Percentiles rank a stretch among this genome's conserved stretches.
Evolutionary conservation across 1,140 invertebrate species (phyloP).

Genomic region (Steinernema feltiae): DNA sequence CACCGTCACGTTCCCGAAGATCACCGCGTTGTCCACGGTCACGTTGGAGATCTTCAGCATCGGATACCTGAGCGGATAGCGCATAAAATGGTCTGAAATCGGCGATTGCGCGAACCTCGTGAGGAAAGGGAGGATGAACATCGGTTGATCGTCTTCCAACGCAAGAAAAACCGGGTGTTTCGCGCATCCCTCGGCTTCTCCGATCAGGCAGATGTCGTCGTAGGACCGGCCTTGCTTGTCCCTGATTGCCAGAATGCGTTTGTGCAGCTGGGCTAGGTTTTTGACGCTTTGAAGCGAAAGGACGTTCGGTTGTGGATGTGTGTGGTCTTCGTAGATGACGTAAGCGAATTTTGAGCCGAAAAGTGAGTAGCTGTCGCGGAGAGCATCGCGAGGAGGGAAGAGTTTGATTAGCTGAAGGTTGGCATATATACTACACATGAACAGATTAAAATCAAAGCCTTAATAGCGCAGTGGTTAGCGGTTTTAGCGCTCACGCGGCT

Average conservation of each 20-base stretch:
- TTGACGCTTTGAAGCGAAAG: conserved; percentile 19
- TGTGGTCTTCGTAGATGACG: conserved; percentile 41
- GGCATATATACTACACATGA: too few species aligned
- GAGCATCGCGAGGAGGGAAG: conserved; percentile 45
- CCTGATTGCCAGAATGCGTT: conserved; percentile 22
- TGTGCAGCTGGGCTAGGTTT: conserved; percentile 33
- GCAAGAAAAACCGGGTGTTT: conserved; percentile 42
- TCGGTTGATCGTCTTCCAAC: conserved; percentile 34
- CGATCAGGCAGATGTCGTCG: conserved; percentile 28
- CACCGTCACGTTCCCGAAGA: conserved; percentile 40
- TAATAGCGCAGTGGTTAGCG: too few species aligned
- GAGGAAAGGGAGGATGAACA: conserved; percentile 23
- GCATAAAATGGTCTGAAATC: too few species aligned
- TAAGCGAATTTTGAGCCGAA: conserved; percentile 52
- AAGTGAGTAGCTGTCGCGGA: conserved; percentile 46
- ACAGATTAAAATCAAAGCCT: conserved; percentile 6
- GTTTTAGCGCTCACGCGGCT: neutral
- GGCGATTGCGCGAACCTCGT: conserved; percentile 21
- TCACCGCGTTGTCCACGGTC: conserved; percentile 47
- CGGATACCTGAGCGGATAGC: conserved; percentile 46
- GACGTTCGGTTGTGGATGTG: conserved; percentile 24
- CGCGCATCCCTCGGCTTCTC: conserved; percentile 23
- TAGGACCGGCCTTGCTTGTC: conserved; percentile 21
- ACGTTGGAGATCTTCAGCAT: conserved; percentile 39
- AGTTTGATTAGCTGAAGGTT: conserved; percentile 33